Evolutionary conservation across 2,113 vertebrate genomes (phyloP), one percentile per base, ranked within the genome.

Genomic region (Archilochus colubris): DNA sequence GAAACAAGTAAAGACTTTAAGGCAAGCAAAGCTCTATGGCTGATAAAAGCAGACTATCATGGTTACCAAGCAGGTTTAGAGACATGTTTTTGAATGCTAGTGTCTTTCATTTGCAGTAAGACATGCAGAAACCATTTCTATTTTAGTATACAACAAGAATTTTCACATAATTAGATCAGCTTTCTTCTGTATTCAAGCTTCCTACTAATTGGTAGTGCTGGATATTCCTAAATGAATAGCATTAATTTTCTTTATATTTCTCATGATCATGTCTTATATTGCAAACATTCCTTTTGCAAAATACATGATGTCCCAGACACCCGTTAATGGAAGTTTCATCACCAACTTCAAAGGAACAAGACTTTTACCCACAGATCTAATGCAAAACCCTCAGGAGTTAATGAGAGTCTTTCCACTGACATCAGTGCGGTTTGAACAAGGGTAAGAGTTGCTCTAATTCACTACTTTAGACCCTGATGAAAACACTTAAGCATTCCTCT

Each of bases 371-470:
- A 64, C 33, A 59, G 38, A 94, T 85, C 75, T 93, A 95, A 93
- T 80, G 67, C 75, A 95, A 86, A 92, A 83, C 81, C 82, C 68
- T 91, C 75, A 58, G 94, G 94, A 89, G 79, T 95, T 96, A 97
- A 96, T 91, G 93, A 69, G 85, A 93, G 53, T 53, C 87, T 50
- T 77, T 87, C 72, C 77, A 80, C 58, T 74, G 75, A 74, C 91
- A 91, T 80, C 89, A 89, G 25, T 25, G 68, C 51, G 89, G 70
- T 89, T 88, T 77, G 82, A 94, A 82, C 59, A 80, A 46, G 46
- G 54, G 31, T n/a, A 36, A 77, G 74, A 92, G 78, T 36, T 94
- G 82, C 59, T 94, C 75, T 95, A 83, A 86, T 94, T 93, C 93
- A 63, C 78, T 86, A 1, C 61, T 80, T 57, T 40, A 82, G 51